Percentiles rank a stretch among this genome's conserved stretches.
Conservation (phyloP, 1,140 invertebrate species). For the Schmidtea mediterranea region DNA sequence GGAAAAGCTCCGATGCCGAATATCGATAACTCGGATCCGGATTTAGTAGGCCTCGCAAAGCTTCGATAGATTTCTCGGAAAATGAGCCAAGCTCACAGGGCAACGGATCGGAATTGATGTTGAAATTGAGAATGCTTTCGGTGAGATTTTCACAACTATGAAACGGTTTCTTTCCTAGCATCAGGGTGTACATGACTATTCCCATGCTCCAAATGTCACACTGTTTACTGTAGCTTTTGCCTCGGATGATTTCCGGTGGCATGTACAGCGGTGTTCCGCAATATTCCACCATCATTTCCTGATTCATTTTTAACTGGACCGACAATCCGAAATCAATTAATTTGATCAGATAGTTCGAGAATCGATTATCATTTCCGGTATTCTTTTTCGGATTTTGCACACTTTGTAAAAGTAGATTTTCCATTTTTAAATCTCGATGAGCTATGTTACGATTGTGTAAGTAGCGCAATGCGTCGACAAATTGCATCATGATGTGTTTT, state of each 20-base stretch:
- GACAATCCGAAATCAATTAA: slow-evolving; percentile 35
- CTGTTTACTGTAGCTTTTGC: slow-evolving; percentile 32
- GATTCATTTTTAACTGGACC: slow-evolving; percentile 28
- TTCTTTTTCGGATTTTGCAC: too few relatives aligned
- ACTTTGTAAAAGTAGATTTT: slow-evolving; percentile 28
- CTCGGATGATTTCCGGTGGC: slow-evolving; percentile 33
- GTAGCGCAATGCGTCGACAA: slow-evolving; percentile 30
- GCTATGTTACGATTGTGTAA: slow-evolving; percentile 34
- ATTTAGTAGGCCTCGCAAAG: slow-evolving; percentile 25
- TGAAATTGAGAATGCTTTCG: too few relatives aligned
- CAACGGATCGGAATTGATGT: too few relatives aligned
- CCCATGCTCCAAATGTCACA: slow-evolving; percentile 36
- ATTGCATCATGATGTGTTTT: slow-evolving; percentile 25
- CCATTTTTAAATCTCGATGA: slow-evolving; percentile 34
- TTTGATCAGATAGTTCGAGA: slow-evolving; percentile 14
- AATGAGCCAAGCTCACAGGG: too few relatives aligned
- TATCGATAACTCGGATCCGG: slow-evolving; percentile 31
- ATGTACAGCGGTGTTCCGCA: slow-evolving; percentile 35
- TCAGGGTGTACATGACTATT: slow-evolving; percentile 31
- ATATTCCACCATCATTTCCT: slow-evolving; percentile 31
- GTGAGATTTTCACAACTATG: too few relatives aligned
- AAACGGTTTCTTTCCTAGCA: too few relatives aligned
- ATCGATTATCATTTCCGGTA: too few relatives aligned
- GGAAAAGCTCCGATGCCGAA: slow-evolving; percentile 29
- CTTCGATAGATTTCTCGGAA: slow-evolving; percentile 12